These are phyloP conservation scores for Eueremaeus valkanovi DNA, from an alignment of 2,888 invertebrate species.

Conservation along the genomic window DNA sequence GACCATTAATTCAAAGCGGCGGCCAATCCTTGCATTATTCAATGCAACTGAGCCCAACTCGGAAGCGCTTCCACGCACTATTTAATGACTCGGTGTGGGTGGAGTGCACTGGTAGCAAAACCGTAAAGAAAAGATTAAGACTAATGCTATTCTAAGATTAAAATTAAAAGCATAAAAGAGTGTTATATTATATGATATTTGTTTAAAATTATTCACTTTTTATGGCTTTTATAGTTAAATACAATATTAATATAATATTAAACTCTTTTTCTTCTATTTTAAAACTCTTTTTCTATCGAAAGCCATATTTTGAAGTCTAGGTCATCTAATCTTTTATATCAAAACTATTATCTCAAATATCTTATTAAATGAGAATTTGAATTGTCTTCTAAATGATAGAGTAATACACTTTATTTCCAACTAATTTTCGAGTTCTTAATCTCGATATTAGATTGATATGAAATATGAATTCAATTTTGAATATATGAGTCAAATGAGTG, in stretches of 20 bases:
- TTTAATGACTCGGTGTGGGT: not conserved
- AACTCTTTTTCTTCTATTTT: too few species aligned
- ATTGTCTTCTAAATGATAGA: constrained; percentile 6
- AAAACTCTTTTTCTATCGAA: too few species aligned
- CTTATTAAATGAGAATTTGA: too few species aligned
- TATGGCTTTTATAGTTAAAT: too few species aligned
- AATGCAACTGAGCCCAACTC: not conserved
- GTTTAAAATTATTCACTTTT: not conserved
- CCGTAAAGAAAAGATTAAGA: constrained; percentile 12
- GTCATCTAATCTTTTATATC: not conserved
- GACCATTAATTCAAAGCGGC: constrained; percentile 14
- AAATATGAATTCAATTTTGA: too few species aligned
- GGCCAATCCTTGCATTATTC: not conserved
- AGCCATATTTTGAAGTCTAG: not conserved
- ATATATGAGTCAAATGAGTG: too few species aligned
- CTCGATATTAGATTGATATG: not conserved
- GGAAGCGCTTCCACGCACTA: constrained; percentile 19
- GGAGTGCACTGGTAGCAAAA: constrained; percentile 22
- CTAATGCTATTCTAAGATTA: constrained; percentile 11
- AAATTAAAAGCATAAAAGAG: not conserved
- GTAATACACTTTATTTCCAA: too few species aligned
- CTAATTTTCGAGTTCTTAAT: not conserved
- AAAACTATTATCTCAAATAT: not conserved
- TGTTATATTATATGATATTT: not conserved
- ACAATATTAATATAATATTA: too few species aligned